Evolutionary conservation across 1,140 invertebrate genomes (phyloP), one percentile per base, ranked within the genome.

Genomic region (Maconellicoccus hirsutus): DNA sequence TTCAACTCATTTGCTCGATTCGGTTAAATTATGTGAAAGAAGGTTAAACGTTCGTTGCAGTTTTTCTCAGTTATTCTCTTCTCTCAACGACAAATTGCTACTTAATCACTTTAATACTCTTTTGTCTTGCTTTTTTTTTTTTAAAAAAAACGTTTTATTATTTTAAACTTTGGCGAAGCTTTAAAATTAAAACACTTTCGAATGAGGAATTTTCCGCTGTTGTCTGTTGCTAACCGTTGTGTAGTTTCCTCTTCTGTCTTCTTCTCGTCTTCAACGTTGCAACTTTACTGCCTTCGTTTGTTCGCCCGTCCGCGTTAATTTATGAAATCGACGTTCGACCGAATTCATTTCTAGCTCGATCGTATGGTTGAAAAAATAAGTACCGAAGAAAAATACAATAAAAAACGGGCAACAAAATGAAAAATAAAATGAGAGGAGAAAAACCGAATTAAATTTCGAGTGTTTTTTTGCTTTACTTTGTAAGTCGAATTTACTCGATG

Each of bases 41-140:
- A 52, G n/a, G 42, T 52, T 52, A 52, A 52, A 52, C 42, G n/a
- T 52, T 52, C 42, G 42, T 52, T 52, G 42, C 42, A 52, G 42
- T 52, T 52, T 52, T 52, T 52, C 42, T 52, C n/a, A 52, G 10
- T 52, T 52, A 16, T 52, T 16, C 12, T 52, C 4, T 52, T 52
- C 42, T 52, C n/a, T 52, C 10, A 16, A 52, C 42, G 42, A 52
- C 42, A 52, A 52, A 52, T 52, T 52, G 42, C 42, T 52, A 52
- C 42, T 52, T 52, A 52, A 52, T 52, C 42, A 52, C 42, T 52
- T 52, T 52, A 52, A 52, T 33, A 52, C 42, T 52, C 42, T 19
- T 52, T 52, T 52, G 12, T 52, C n/a, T 52, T 52, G 2, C n/a
- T 16, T 3, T 52, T 52, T 16, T 2, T 16, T 19, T 52, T 52